Percentiles rank a stretch among this genome's conserved stretches.
Conservation (phyloP, 1,140 invertebrate genomes). For the Asbolus verrucosus region DNA sequence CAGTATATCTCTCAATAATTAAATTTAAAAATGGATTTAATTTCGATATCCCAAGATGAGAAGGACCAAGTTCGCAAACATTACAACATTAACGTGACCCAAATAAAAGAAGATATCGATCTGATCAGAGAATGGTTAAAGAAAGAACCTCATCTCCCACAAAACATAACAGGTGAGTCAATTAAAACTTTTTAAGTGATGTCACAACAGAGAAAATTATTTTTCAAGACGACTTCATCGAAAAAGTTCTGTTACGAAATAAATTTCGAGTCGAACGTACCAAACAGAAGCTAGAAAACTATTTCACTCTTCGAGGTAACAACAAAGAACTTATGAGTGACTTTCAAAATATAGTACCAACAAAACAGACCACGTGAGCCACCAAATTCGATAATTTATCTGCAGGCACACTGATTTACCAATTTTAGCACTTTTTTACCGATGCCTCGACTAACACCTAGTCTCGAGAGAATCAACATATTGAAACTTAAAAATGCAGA, state of each 20-base stretch:
- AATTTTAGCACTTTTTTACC: too few relatives aligned
- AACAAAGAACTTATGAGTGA: not conserved
- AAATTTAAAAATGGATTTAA: too few relatives aligned
- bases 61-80: conserved; percentile 7
- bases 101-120: conserved; percentile 7
- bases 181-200: not conserved
- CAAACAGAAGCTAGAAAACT: conserved; percentile 36
- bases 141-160: conserved; percentile 18
- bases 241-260: conserved; percentile 22
- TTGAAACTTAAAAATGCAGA: too few relatives aligned
- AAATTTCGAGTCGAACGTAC: conserved; percentile 36
- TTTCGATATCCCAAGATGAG: too few relatives aligned
- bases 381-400: not conserved
- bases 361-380: not conserved
- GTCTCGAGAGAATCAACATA: too few relatives aligned
- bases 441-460: too few relatives aligned
- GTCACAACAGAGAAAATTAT: not conserved
- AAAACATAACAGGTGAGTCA: not conserved
- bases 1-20: too few relatives aligned
- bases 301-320: conserved; percentile 2
- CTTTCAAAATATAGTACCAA: conserved; percentile 6
- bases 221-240: conserved; percentile 25
- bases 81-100: not conserved
- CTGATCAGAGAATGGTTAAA: conserved; percentile 5
- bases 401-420: too few relatives aligned